Evolutionary conservation across 2,888 invertebrate species (phyloP).

Genomic region (Scaptomyza polygonia): DNA sequence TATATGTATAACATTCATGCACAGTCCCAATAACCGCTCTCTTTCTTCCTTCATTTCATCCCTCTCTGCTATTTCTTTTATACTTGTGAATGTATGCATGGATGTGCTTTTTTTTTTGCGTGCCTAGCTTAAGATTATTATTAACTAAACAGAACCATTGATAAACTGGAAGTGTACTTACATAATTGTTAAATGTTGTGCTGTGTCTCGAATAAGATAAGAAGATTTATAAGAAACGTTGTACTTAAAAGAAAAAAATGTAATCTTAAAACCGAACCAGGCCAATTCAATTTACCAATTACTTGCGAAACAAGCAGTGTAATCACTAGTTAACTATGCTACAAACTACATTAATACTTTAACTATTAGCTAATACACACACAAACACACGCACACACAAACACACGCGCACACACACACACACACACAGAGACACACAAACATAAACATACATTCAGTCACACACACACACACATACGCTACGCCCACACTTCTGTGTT

Average conservation of each 20-base stretch:
- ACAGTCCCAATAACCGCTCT: background rate
- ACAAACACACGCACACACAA: slow-evolving; percentile 1
- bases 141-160: slow-evolving; percentile 35
- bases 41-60: background rate
- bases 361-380: slow-evolving; percentile 22
- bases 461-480: slow-evolving; percentile 12
- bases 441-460: background rate
- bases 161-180: slow-evolving; percentile 70
- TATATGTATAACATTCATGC: background rate
- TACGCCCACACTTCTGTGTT: slow-evolving; percentile 58
- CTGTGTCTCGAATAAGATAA: slow-evolving; percentile 54
- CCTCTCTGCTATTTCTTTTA: background rate
- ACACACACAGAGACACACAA: slow-evolving; percentile 7
- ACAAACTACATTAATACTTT: slow-evolving; percentile 1
- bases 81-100: background rate
- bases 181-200: slow-evolving; percentile 64
- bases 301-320: slow-evolving; percentile 26
- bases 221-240: background rate
- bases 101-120: slow-evolving; percentile 3
- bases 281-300: slow-evolving; percentile 47
- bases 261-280: slow-evolving; percentile 27
- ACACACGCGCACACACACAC: slow-evolving; percentile 12
- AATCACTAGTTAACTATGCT: slow-evolving; percentile 26
- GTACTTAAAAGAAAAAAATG: slow-evolving; percentile 1
- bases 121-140: slow-evolving; percentile 15